Evolutionary conservation across 2,797 vertebrate species (phyloP).

Genomic region (Sebastes nivosus): DNA sequence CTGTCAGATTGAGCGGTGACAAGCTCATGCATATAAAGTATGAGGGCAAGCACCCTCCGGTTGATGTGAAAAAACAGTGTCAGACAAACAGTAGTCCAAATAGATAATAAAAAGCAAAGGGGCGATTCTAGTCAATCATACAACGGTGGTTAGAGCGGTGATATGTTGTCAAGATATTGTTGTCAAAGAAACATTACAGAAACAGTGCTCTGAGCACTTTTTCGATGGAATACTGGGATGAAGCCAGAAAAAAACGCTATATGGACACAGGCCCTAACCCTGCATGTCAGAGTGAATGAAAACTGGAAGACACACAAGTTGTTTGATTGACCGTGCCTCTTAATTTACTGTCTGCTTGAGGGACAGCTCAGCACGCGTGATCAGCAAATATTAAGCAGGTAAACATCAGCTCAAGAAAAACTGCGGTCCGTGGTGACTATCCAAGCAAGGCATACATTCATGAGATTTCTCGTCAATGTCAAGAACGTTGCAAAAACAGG

Average conservation of each 20-base stretch:
- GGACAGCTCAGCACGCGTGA: not conserved
- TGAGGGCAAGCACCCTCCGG: not conserved
- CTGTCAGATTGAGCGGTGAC: not conserved
- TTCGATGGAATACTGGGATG: too few species aligned
- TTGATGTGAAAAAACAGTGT: not conserved
- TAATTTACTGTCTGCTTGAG: not conserved
- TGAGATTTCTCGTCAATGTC: not conserved
- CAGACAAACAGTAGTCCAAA: not conserved
- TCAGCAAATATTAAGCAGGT: constrained; percentile 4
- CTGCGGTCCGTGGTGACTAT: not conserved
- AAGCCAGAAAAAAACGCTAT: not conserved
- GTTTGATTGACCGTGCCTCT: not conserved
- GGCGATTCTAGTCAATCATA: not conserved
- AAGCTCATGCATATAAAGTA: not conserved
- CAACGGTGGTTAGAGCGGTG: not conserved
- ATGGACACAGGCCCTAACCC: not conserved
- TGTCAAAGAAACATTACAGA: not conserved
- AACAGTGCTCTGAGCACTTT: not conserved
- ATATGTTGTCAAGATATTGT: not conserved
- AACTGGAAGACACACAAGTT: not conserved
- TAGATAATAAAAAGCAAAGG: not conserved
- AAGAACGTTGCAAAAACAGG: not conserved
- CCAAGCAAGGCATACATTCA: not conserved
- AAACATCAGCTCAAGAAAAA: not conserved
- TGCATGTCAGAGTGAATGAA: not conserved